Conservation (phyloP, 2,888 invertebrate species). For the Drosophila melanosoma region DNA sequence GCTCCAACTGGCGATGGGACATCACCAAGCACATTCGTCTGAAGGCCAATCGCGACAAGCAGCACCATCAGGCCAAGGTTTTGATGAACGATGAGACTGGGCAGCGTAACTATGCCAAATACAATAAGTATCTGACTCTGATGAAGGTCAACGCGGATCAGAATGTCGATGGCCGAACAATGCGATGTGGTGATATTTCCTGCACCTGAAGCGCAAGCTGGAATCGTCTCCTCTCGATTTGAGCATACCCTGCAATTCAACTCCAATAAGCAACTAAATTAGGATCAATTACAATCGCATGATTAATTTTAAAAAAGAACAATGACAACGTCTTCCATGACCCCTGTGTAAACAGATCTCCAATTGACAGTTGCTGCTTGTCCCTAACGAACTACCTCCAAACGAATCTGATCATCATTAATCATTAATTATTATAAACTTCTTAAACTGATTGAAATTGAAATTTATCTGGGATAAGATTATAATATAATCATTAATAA, state of each 20-base stretch:
- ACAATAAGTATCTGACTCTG: slow-evolving; percentile 93
- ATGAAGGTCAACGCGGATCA: slow-evolving; percentile 87
- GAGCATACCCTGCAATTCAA: slow-evolving; percentile 20
- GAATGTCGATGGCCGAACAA: slow-evolving; percentile 83
- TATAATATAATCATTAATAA: neutral
- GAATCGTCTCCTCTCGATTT: slow-evolving; percentile 37
- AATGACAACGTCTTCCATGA: neutral
- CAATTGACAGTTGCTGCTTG: neutral
- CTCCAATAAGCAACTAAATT: slow-evolving; percentile 5
- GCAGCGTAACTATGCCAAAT: slow-evolving; percentile 95
- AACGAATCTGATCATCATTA: neutral
- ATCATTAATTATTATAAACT: neutral
- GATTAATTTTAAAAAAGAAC: neutral
- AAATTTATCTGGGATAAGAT: neutral
- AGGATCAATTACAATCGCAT: neutral
- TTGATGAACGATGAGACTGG: slow-evolving; percentile 97
- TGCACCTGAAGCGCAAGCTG: neutral
- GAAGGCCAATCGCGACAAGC: slow-evolving; percentile 93
- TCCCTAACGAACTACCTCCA: neutral
- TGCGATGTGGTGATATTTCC: slow-evolving; percentile 83
- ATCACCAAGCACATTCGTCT: slow-evolving; percentile 97
- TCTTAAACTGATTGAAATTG: neutral
- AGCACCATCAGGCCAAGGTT: slow-evolving; percentile 92
- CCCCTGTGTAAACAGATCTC: no score
- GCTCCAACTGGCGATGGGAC: slow-evolving; percentile 99